phyloP scores from a whole-genome alignment of 2,113 vertebrate genomes.

The Turnix velox region DNA sequence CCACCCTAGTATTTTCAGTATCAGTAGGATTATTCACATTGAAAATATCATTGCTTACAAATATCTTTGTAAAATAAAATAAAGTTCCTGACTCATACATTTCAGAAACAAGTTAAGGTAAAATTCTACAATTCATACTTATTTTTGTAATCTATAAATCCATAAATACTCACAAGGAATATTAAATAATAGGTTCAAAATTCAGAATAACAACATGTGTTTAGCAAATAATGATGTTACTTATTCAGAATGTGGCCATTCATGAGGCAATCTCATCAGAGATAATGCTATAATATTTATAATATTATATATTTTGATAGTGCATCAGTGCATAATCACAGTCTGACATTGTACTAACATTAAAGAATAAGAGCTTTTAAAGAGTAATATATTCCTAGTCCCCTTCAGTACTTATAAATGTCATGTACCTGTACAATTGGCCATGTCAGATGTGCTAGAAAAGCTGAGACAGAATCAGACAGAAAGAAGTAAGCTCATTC shows the following conservation, averaged over 20 bases:
- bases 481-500: neutral
- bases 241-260: neutral
- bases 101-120: neutral
- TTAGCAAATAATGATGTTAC: neutral
- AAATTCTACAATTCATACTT: neutral
- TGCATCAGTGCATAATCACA: neutral
- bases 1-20: neutral
- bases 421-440: neutral
- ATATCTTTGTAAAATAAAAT: neutral
- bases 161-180: neutral
- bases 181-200: neutral
- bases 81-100: rapidly evolving
- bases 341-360: neutral
- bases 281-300: neutral
- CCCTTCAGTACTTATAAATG: neutral
- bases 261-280: neutral
- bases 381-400: neutral
- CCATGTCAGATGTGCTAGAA: neutral
- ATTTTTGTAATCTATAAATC: neutral
- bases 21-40: neutral
- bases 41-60: neutral
- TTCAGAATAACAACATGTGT: neutral
- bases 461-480: neutral
- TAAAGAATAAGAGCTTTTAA: neutral
- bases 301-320: neutral